phyloP scores from a whole-genome alignment of 2,797 vertebrate species.

The Denticeps clupeoides region DNA sequence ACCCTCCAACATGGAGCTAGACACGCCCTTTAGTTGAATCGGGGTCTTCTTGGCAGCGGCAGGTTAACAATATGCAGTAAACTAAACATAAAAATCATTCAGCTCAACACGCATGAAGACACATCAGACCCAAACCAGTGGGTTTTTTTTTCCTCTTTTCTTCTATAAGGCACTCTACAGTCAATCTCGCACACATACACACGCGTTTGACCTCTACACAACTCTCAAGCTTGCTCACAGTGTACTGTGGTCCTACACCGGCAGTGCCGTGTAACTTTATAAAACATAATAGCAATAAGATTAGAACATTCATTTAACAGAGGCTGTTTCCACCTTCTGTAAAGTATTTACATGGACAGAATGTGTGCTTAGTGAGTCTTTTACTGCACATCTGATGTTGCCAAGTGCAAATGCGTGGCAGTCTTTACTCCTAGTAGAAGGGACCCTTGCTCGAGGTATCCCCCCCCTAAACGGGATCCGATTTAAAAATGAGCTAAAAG shows the following conservation, averaged over 20 bases:
- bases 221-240: conserved; percentile 1
- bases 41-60: too few relatives aligned
- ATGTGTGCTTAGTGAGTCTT: conserved; percentile 28
- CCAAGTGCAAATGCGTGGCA: too few relatives aligned
- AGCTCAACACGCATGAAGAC: not conserved
- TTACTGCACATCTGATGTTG: conserved; percentile 21
- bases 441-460: too few relatives aligned
- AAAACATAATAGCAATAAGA: not conserved
- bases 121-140: conserved; percentile 33
- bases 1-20: too few relatives aligned
- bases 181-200: too few relatives aligned
- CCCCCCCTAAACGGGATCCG: too few relatives aligned
- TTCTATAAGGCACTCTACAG: not conserved
- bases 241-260: conserved; percentile 8
- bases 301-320: not conserved
- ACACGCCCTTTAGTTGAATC: too few relatives aligned
- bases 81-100: too few relatives aligned
- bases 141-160: conserved; percentile 21
- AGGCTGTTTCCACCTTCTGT: conserved; percentile 9
- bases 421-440: too few relatives aligned
- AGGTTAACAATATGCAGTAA: too few relatives aligned
- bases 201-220: not conserved
- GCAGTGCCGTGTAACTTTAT: conserved; percentile 9
- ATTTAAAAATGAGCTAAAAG: too few relatives aligned
- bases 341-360: conserved; percentile 37